Base-by-base conservation (phyloP, 2,797 vertebrate species). In the Melanotaenia boesemani region DNA sequence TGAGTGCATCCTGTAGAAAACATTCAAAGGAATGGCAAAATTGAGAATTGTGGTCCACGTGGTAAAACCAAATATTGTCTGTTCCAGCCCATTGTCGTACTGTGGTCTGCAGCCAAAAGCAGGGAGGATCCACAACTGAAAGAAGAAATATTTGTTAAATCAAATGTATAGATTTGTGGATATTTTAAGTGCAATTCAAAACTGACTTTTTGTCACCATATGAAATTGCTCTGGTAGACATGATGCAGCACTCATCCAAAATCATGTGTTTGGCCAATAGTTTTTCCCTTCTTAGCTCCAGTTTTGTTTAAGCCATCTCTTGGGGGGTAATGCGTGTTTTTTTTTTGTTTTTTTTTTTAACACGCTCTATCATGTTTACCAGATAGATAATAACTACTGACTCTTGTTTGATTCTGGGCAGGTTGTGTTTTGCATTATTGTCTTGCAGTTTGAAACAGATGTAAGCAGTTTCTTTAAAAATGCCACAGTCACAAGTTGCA, bases 1-100 rank as follows among this genome's bases (percentile, higher is more conserved):
- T 34, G 97, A 97, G 67, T 99, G 98, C 96, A 99, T 99, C 56
- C 97, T 96, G 87, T 99, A 99, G 94, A 99, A 99, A 90, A 99
- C 96, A 84, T 96, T 98, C 83, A 99, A 95, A 46, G 98, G 98
- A 90, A 99, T 96, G 0, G 97, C 96, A 60, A 99, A 96, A 91
- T 98, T 99, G 86, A 99, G 96, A 87, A 98, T 95, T 52, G 96
- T 96, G 85, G 96, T 97, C 98, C 98, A 99, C 66, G 95, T 96
- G 88, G 95, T 93, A 91, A 97, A 98, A 85, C 98, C 97, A 77
- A 97, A 99, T 7, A 95, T 95, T 12, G 95, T 95, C 91, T 98
- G 95, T 90, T 99, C 98, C 59, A 98, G 67, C 9, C 96, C 96
- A 6, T 97, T 99, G 91, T 98, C 97, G 2, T 98, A 99, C 74